phyloP scores from a whole-genome alignment of 2,797 vertebrate genomes.

The Momotus momota region DNA sequence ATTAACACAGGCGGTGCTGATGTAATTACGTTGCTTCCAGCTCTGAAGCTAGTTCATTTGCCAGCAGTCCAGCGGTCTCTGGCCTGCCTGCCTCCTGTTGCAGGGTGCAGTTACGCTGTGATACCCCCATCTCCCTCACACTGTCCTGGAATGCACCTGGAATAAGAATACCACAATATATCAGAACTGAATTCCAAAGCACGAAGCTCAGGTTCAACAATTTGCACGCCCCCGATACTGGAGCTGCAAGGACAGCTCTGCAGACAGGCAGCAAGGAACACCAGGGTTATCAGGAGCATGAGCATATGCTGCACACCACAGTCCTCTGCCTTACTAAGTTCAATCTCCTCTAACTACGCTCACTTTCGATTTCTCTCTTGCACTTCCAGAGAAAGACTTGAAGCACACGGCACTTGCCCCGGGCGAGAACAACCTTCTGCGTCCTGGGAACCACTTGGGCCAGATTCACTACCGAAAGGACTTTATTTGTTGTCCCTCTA shows the following conservation, averaged over 20 bases:
- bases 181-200: accelerated
- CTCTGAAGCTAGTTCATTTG: background rate
- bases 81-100: background rate
- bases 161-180: accelerated
- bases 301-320: background rate
- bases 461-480: background rate
- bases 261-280: background rate
- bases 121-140: background rate
- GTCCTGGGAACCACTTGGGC: background rate
- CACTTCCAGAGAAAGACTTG: accelerated
- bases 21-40: background rate
- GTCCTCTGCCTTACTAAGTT: accelerated
- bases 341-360: background rate
- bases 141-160: background rate
- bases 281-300: background rate
- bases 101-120: accelerated
- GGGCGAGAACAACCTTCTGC: background rate
- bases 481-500: background rate
- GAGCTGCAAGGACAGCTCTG: background rate
- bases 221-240: accelerated
- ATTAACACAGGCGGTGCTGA: background rate
- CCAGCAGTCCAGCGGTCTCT: background rate
- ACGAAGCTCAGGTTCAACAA: accelerated
- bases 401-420: background rate
- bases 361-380: background rate